Conservation (phyloP, 2,113 vertebrate species). For the Lagenorhynchus albirostris region DNA sequence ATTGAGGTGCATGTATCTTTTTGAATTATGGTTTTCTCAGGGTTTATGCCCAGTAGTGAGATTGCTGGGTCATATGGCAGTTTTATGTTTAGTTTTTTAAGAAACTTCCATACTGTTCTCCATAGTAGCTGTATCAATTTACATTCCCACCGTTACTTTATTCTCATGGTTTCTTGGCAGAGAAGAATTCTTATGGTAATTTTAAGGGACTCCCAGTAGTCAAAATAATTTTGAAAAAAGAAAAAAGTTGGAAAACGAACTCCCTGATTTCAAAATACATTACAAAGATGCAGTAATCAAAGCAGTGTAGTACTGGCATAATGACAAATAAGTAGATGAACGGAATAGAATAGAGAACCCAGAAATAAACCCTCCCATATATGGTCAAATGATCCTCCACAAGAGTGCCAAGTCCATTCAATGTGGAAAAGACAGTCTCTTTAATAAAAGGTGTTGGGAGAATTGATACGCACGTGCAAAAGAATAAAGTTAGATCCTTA, state of each 20-base stretch:
- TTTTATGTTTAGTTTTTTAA: too few relatives aligned
- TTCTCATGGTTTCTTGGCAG: not conserved
- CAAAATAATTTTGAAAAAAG: not conserved
- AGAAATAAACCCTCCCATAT: not conserved
- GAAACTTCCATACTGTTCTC: too few relatives aligned
- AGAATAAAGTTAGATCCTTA: not conserved
- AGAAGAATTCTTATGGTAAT: not conserved
- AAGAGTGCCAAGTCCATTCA: not conserved
- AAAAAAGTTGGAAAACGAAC: not conserved
- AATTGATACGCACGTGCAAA: not conserved
- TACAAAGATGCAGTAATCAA: not conserved
- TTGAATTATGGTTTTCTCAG: too few relatives aligned
- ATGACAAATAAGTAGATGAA: not conserved
- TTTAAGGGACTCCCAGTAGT: not conserved
- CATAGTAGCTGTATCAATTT: too few relatives aligned
- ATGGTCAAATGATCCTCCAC: not conserved
- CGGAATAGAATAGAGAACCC: not conserved
- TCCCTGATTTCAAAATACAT: not conserved
- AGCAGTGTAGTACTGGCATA: not conserved
- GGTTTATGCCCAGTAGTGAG: too few relatives aligned
- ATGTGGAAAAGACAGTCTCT: not conserved
- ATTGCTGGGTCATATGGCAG: too few relatives aligned
- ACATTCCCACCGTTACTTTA: not conserved
- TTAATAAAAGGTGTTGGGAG: not conserved
- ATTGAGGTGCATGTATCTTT: too few relatives aligned